These are phyloP conservation scores for Centropyge bicolor DNA, from an alignment of 2,797 vertebrate species.

Conservation along the genomic window DNA sequence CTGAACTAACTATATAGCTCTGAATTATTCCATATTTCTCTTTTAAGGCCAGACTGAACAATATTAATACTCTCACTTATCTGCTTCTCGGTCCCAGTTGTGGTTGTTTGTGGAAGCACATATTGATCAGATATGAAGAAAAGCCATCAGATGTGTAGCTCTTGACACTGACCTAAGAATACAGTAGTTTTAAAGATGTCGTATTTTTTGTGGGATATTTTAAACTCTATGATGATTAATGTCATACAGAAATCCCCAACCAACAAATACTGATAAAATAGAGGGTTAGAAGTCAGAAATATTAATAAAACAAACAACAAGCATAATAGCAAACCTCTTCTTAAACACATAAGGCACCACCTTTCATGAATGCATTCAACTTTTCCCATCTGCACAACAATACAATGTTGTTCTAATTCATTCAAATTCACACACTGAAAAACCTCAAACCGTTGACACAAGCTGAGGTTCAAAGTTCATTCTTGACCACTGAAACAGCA, in stretches of 20 bases:
- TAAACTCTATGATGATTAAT: not conserved
- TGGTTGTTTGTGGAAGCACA: not conserved
- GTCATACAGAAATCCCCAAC: not conserved
- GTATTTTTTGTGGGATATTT: not conserved
- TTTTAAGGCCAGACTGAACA: not conserved
- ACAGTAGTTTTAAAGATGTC: not conserved
- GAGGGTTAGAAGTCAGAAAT: not conserved
- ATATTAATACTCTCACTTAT: not conserved
- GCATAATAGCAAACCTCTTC: too few relatives aligned
- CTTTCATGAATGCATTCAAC: not conserved
- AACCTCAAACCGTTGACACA: not conserved
- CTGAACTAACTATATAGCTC: not conserved
- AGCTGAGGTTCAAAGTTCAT: not conserved
- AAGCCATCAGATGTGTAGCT: not conserved
- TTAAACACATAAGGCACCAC: not conserved
- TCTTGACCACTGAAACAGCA: not conserved
- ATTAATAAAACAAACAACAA: not conserved
- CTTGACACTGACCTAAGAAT: not conserved
- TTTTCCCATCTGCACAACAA: not conserved
- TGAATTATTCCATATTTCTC: not conserved
- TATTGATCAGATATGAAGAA: not conserved
- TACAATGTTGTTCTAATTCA: too few relatives aligned
- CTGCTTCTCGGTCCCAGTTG: not conserved
- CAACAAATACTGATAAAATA: not conserved
- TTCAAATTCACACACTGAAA: too few relatives aligned